Base-by-base conservation (phyloP, 2,888 invertebrate genomes). In the Drosophila aldrichi region DNA sequence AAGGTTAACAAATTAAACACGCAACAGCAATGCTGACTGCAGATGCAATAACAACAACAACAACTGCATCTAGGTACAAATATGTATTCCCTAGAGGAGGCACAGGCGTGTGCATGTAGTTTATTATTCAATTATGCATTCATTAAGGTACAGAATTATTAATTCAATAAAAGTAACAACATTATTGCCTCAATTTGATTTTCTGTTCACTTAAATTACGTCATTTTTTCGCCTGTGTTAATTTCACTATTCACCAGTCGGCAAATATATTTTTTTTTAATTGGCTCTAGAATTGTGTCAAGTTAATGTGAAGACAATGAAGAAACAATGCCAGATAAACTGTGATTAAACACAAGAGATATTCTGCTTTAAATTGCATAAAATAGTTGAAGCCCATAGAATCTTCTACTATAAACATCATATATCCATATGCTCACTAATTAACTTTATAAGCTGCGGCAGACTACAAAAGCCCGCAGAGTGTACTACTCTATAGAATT, bases 41-140 rank as follows among this genome's bases (percentile, higher is more conserved):
- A 34, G 22, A 1, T 25, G 6, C n/a, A 25, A 25, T 6, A 52
- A 22, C 22, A 49, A 32, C 16, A 29, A 29, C 48, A 49, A 32
- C n/a, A 18, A 29, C 34, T 32, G 12, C 22, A 32, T 36, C 41
- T 54, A 73, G 54, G 40, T 40, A 56, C 40, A 55, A 55, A 51
- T 48, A 60, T 38, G 38, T 68, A 43, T 57, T 36, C 49, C 20
- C 41, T 9, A 12, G 40, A 2, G 8, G 41, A 14, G 20, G 54
- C 7, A n/a, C 7, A n/a, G 22, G 52, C 48, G 55, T 64, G 46
- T 51, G 29, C 68, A 63, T 76, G 81, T 74, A 71, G 89, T 84
- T 89, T 89, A 89, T 89, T 83, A 89, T 87, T 89, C 81, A 84
- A 84, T 84, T 84, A 84, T 79, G 79, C 89, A 62, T 81, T 81